Evolutionary conservation across 1,140 invertebrate species (phyloP).

Genomic region (Manduca sexta): DNA sequence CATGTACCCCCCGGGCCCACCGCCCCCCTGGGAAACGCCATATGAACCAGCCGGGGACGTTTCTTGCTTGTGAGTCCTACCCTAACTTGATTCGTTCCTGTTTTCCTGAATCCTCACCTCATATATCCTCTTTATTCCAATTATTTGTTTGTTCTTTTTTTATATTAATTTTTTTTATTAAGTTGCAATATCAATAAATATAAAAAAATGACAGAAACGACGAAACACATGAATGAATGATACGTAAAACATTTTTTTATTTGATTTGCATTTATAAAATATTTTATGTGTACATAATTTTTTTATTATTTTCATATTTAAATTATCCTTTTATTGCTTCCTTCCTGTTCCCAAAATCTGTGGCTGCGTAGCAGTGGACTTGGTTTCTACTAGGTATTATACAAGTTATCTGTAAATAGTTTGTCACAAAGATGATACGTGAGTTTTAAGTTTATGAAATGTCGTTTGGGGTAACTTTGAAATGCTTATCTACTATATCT

Average conservation of each 20-base stretch:
- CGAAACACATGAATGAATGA: too few relatives aligned
- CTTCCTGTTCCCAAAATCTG: slow-evolving; percentile 15
- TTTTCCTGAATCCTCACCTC: slow-evolving; percentile 17
- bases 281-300: slow-evolving; percentile 8
- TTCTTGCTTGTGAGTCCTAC: slow-evolving; percentile 70
- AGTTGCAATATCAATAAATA: too few relatives aligned
- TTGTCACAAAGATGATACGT: slow-evolving; percentile 65
- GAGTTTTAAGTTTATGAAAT: slow-evolving; percentile 11
- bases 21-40: slow-evolving; percentile 53
- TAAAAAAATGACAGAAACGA: too few relatives aligned
- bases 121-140: too few relatives aligned
- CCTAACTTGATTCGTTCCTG: slow-evolving; percentile 42
- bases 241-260: too few relatives aligned
- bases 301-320: slow-evolving; percentile 5
- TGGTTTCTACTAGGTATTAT: slow-evolving; percentile 65
- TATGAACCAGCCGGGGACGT: slow-evolving; percentile 67
- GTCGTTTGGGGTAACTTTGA: too few relatives aligned
- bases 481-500: too few relatives aligned
- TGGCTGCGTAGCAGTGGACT: slow-evolving; percentile 69
- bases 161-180: too few relatives aligned
- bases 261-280: too few relatives aligned
- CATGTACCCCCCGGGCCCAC: slow-evolving; percentile 48
- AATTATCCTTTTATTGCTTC: not conserved
- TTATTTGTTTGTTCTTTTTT: too few relatives aligned
- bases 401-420: slow-evolving; percentile 41